Evolutionary conservation across 2,888 invertebrate genomes (phyloP).

Genomic region (Frankliniella intonsa): DNA sequence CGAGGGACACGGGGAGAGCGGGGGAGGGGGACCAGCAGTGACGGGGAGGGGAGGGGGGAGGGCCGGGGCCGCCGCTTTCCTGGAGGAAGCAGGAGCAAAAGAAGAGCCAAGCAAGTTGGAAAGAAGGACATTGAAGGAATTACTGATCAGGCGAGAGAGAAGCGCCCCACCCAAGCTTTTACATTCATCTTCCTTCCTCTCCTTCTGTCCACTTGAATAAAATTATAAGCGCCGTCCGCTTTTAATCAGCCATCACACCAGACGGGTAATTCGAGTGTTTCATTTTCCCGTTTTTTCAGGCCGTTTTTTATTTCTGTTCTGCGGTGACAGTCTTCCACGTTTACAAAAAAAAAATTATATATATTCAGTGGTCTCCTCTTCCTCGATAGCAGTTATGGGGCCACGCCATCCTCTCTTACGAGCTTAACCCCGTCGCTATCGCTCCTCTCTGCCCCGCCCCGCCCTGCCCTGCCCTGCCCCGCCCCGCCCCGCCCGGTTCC

Average conservation of each 20-base stretch:
- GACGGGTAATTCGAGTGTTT: not conserved
- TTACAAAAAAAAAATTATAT: too few relatives aligned
- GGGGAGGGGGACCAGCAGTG: not conserved
- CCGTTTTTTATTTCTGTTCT: not conserved
- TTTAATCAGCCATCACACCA: constrained; percentile 14
- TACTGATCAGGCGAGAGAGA: constrained; percentile 16
- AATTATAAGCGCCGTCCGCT: not conserved
- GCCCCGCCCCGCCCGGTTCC: not conserved
- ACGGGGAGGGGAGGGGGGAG: not conserved
- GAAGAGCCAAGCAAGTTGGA: not conserved
- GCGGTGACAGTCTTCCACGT: too few relatives aligned
- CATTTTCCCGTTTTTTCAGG: not conserved
- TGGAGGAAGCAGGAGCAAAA: not conserved
- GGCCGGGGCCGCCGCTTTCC: not conserved
- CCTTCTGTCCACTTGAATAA: not conserved
- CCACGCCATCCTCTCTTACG: not conserved
- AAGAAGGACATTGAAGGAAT: constrained; percentile 26
- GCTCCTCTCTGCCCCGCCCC: not conserved
- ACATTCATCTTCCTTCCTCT: not conserved
- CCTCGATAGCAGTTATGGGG: not conserved
- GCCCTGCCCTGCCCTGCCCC: not conserved
- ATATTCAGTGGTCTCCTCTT: too few relatives aligned
- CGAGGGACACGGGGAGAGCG: not conserved
- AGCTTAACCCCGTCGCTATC: not conserved
- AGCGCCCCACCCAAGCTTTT: not conserved